A percentile compares a stretch with the other conserved stretches of the same genome.
Evolutionary conservation across 2,797 vertebrate species (phyloP).

Genomic region (Pterois miles): DNA sequence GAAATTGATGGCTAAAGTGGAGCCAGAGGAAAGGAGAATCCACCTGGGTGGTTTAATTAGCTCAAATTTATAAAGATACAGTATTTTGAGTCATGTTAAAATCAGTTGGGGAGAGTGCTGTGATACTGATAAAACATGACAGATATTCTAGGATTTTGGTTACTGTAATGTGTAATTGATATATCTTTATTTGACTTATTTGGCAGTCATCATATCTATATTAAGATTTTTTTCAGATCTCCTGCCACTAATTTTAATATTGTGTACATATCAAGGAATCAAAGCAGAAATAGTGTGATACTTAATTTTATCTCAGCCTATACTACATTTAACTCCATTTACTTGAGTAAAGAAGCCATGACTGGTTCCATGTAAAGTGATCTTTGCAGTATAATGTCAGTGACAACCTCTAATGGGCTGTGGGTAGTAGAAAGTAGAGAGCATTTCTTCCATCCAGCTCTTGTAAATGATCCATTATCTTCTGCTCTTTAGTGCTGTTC

Average conservation of each 20-base stretch:
- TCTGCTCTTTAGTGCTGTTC: not conserved
- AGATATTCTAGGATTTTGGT: not conserved
- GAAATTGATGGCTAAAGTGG: not conserved
- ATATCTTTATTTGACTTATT: not conserved
- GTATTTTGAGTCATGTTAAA: not conserved
- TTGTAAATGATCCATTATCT: not conserved
- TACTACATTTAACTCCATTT: not conserved
- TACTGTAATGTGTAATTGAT: not conserved
- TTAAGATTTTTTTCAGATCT: not conserved
- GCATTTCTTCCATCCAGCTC: not conserved
- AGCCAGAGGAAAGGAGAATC: not conserved
- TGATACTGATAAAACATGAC: not conserved
- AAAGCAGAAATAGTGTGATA: not conserved
- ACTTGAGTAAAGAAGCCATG: not conserved
- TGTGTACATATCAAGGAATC: not conserved
- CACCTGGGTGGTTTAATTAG: not conserved
- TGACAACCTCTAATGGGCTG: not conserved
- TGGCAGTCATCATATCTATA: not conserved
- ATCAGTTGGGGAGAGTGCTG: not conserved
- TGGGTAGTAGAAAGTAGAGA: not conserved
- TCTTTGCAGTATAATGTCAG: not conserved
- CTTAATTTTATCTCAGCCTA: not conserved
- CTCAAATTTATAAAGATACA: not conserved
- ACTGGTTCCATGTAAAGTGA: not conserved
- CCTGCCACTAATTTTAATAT: not conserved